Conservation (phyloP, 2,113 vertebrate species). For the Antennarius striatus region DNA sequence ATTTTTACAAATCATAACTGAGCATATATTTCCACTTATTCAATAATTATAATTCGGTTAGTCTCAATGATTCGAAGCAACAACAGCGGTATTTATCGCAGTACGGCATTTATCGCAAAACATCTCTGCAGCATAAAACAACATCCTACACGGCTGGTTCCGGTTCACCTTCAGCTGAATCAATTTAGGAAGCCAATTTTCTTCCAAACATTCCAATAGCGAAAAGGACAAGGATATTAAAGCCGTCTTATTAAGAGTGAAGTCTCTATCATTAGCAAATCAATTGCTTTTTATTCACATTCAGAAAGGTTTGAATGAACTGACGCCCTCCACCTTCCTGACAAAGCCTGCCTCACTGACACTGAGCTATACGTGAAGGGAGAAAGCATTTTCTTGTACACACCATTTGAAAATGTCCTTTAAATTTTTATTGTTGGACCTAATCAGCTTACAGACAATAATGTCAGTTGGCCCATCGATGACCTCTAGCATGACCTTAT, state of each 20-base stretch:
- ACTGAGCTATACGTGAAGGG: constrained; percentile 2
- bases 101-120: constrained; percentile 59
- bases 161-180: constrained; percentile 62
- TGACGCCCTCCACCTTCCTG: constrained; percentile 43
- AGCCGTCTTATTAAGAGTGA: constrained; percentile 53
- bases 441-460: constrained; percentile 73
- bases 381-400: constrained; percentile 39
- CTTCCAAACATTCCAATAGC: constrained; percentile 38
- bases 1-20: constrained; percentile 12
- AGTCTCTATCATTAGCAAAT: constrained; percentile 70
- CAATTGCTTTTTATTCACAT: constrained; percentile 65
- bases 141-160: constrained; percentile 50
- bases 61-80: constrained; percentile 21
- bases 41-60: constrained; percentile 32
- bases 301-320: constrained; percentile 40
- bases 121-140: constrained; percentile 57
- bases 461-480: constrained; percentile 56
- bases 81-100: constrained; percentile 29
- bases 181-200: constrained; percentile 63
- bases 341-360: constrained; percentile 39
- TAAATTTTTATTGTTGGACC: constrained; percentile 55
- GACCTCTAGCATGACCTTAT: constrained; percentile 46
- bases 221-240: constrained; percentile 54
- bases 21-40: constrained; percentile 32
- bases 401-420: constrained; percentile 59